Conservation (phyloP, 2,113 vertebrate species). For the Chaetorhynchus papuensis region DNA sequence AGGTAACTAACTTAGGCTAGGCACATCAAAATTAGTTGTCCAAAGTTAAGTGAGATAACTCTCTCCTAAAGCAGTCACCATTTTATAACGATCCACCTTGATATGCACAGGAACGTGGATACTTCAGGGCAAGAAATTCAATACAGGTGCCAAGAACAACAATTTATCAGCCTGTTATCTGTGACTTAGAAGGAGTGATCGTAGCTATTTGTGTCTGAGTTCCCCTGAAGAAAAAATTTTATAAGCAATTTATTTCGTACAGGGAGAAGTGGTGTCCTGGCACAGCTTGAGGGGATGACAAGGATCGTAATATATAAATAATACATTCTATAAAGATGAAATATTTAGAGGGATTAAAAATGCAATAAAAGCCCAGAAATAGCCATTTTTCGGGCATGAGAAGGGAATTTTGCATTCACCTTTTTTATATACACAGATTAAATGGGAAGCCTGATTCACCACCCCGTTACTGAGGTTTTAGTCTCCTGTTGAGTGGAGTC, state of each 20-base stretch:
- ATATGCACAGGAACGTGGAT: neutral
- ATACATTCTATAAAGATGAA: conserved; percentile 39
- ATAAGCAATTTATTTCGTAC: conserved; percentile 47
- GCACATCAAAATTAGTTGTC: neutral
- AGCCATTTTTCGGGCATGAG: neutral
- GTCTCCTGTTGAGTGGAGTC: neutral
- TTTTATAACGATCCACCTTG: neutral
- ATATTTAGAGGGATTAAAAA: conserved; percentile 59
- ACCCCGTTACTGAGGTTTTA: neutral
- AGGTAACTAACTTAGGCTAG: neutral
- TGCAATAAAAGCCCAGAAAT: conserved; percentile 22
- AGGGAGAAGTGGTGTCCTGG: conserved; percentile 25
- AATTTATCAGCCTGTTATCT: conserved; percentile 56
- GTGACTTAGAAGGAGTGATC: conserved; percentile 13
- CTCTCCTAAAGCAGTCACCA: neutral
- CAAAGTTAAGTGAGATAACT: neutral
- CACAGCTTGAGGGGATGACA: conserved; percentile 28
- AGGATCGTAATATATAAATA: conserved; percentile 48
- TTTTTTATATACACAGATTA: neutral
- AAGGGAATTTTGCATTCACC: neutral
- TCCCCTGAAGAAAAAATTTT: conserved; percentile 33
- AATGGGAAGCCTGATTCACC: neutral
- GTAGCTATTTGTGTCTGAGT: conserved; percentile 26
- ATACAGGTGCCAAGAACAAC: conserved; percentile 13
- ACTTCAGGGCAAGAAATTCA: conserved; percentile 2